Evolutionary conservation across 2,888 invertebrate genomes (phyloP).

Genomic region (Cheilosia impressa): DNA sequence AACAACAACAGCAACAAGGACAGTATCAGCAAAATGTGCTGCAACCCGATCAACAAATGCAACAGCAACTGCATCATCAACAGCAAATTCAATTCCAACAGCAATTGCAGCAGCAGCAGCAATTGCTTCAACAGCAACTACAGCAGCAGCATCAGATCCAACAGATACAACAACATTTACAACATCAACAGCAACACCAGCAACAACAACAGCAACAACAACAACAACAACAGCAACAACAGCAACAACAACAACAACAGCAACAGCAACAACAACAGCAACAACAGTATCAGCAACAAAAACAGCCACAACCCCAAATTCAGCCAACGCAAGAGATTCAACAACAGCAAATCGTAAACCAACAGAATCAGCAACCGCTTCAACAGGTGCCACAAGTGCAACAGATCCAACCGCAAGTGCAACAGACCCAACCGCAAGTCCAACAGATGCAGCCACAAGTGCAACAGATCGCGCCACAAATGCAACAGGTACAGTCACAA

Average conservation of each 20-base stretch:
- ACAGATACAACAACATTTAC: constrained; percentile 83
- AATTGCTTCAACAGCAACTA: constrained; percentile 84
- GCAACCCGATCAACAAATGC: constrained; percentile 79
- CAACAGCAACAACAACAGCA: constrained; percentile 82
- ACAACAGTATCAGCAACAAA: constrained; percentile 78
- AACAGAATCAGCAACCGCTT: constrained; percentile 69
- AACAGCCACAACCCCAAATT: constrained; percentile 77
- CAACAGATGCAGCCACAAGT: constrained; percentile 69
- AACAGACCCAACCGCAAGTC: constrained; percentile 75
- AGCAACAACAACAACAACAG: constrained; percentile 76
- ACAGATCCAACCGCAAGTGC: constrained; percentile 78
- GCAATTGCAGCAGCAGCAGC: constrained; percentile 85
- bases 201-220: constrained; percentile 79
- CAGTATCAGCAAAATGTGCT: constrained; percentile 78
- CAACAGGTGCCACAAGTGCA: constrained; percentile 82
- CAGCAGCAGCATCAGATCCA: constrained; percentile 84
- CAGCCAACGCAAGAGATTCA: constrained; percentile 71
- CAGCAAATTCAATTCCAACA: constrained; percentile 85
- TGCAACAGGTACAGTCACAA: constrained; percentile 72
- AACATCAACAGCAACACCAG: constrained; percentile 76
- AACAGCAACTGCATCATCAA: constrained; percentile 83
- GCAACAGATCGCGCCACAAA: constrained; percentile 65
- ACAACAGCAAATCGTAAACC: constrained; percentile 65
- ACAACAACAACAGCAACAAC: constrained; percentile 81
- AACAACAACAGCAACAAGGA: constrained; percentile 68